Conservation (phyloP, 2,113 vertebrate species). For the Dipodomys spectabilis region DNA sequence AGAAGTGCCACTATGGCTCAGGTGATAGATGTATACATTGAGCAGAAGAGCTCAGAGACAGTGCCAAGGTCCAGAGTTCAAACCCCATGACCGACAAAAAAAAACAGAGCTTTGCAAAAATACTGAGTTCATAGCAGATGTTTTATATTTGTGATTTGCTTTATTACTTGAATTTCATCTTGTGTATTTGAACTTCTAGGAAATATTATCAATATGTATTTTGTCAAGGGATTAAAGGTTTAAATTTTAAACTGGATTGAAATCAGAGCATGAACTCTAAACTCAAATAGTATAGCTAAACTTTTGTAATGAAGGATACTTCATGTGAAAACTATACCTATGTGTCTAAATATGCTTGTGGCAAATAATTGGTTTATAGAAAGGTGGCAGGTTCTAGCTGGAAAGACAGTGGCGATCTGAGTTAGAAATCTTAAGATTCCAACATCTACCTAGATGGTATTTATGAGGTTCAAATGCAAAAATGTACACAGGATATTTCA, state of each 20-base stretch:
- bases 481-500: background rate
- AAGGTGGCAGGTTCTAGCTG: background rate
- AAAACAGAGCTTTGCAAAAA: background rate
- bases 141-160: background rate
- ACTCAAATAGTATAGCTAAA: slow-evolving; percentile 37
- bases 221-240: background rate
- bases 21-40: too few species aligned
- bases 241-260: slow-evolving; percentile 37
- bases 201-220: background rate
- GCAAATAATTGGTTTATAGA: background rate
- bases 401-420: background rate
- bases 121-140: background rate
- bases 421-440: background rate
- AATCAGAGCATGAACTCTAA: slow-evolving; percentile 40
- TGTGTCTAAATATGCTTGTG: background rate
- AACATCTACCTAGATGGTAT: background rate
- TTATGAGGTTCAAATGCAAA: slow-evolving; percentile 17
- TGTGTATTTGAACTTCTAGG: background rate
- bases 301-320: background rate
- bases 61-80: too few species aligned
- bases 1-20: too few species aligned
- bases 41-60: too few species aligned
- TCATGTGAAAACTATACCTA: background rate
- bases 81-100: too few species aligned
- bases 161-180: slow-evolving; percentile 18